These are phyloP conservation scores for Scrobipalpa costella DNA, from an alignment of 2,888 invertebrate genomes.

Conservation along the genomic window DNA sequence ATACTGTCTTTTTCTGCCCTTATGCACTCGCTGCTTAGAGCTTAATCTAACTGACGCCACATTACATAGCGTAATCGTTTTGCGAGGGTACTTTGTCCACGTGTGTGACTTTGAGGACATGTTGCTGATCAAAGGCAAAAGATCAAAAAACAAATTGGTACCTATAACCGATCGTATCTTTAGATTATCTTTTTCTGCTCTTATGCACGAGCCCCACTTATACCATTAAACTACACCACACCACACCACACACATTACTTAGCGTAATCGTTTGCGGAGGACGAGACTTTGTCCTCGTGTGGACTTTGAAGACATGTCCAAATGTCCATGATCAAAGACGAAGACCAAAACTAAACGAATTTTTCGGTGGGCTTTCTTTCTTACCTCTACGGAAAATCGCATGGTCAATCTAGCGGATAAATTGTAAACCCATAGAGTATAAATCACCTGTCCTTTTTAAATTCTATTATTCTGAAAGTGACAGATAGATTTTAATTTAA, in stretches of 20 bases:
- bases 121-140: no score
- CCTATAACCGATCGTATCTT: no score
- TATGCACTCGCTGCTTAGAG: conserved; percentile 52
- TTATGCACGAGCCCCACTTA: conserved; percentile 52
- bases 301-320: background rate
- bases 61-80: background rate
- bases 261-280: background rate
- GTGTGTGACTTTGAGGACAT: background rate
- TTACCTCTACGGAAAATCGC: no score
- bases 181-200: conserved; percentile 79
- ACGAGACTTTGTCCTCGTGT: background rate
- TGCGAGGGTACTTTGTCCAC: background rate
- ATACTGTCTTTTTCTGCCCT: conserved; percentile 79
- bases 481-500: no score
- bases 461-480: no score
- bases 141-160: no score
- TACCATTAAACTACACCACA: conserved; percentile 35
- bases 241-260: conserved; percentile 6
- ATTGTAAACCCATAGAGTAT: no score
- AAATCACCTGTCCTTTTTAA: no score
- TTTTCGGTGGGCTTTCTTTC: no score
- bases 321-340: no score
- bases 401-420: no score
- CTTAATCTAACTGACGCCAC: conserved; percentile 23
- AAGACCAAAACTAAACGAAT: no score